phyloP scores from a whole-genome alignment of 2,888 invertebrate species.

The Aelia acuminata region DNA sequence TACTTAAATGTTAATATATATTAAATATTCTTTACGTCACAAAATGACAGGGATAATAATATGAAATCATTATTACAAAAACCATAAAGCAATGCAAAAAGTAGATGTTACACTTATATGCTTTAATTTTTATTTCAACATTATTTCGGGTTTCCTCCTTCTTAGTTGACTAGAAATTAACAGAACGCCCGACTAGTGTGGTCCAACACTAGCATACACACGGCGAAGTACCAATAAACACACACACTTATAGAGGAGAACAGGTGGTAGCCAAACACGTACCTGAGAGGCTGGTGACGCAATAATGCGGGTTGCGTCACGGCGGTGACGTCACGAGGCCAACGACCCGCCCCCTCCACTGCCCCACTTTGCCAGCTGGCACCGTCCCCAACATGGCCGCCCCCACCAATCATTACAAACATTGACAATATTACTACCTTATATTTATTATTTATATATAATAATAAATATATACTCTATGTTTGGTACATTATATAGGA shows the following conservation, averaged over 20 bases:
- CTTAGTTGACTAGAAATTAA: background rate
- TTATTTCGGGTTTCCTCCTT: background rate
- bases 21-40: no score
- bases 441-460: no score
- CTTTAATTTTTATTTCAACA: no score
- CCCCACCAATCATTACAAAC: no score
- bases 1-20: no score
- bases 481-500: no score
- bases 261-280: background rate
- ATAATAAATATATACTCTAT: no score
- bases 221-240: background rate
- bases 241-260: background rate
- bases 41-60: no score
- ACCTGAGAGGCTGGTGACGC: slow-evolving; percentile 39
- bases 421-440: no score
- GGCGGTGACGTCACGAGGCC: slow-evolving; percentile 54
- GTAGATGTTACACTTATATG: no score
- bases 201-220: background rate
- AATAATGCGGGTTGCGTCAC: slow-evolving; percentile 54
- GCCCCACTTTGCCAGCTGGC: slow-evolving; percentile 39
- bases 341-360: slow-evolving; percentile 43
- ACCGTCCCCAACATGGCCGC: slow-evolving; percentile 1
- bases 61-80: no score
- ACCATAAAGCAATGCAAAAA: no score
- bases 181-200: background rate